These are phyloP conservation scores for Tapirus terrestris DNA, from an alignment of 2,113 vertebrate genomes.

Conservation along the genomic window DNA sequence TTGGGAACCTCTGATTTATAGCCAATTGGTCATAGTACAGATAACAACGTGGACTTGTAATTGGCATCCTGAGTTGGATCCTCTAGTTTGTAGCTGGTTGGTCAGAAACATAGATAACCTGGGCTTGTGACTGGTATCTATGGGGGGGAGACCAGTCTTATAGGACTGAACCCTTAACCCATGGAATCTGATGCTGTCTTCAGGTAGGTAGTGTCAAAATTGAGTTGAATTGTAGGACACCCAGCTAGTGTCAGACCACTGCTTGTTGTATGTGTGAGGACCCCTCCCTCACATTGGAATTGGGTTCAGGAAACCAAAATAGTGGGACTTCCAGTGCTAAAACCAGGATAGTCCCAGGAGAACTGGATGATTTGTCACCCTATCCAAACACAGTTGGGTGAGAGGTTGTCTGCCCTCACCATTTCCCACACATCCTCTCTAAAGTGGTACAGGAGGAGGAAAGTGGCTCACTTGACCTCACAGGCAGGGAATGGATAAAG, in stretches of 20 bases:
- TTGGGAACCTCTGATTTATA: too few relatives aligned
- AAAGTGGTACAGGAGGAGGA: neutral
- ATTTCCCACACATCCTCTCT: neutral
- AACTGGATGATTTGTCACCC: neutral
- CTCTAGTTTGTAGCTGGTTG: too few relatives aligned
- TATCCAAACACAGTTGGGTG: neutral
- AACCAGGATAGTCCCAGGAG: neutral
- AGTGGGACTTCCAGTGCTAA: neutral
- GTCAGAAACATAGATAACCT: too few relatives aligned
- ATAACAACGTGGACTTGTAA: too few relatives aligned
- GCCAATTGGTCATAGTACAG: too few relatives aligned
- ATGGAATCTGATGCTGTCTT: neutral
- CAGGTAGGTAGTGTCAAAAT: too few relatives aligned
- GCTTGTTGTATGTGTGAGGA: too few relatives aligned
- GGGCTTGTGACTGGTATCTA: neutral
- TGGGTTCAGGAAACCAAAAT: neutral
- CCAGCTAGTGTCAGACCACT: too few relatives aligned
- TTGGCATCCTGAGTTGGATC: too few relatives aligned
- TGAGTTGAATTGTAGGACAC: too few relatives aligned
- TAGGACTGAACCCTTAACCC: neutral
- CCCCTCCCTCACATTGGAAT: too few relatives aligned
- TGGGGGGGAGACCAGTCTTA: neutral
- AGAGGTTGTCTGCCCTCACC: neutral
- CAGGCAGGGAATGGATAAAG: neutral
- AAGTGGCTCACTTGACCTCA: neutral